Conservation (phyloP, 2,888 invertebrate species). For the Dolomedes plantarius region DNA sequence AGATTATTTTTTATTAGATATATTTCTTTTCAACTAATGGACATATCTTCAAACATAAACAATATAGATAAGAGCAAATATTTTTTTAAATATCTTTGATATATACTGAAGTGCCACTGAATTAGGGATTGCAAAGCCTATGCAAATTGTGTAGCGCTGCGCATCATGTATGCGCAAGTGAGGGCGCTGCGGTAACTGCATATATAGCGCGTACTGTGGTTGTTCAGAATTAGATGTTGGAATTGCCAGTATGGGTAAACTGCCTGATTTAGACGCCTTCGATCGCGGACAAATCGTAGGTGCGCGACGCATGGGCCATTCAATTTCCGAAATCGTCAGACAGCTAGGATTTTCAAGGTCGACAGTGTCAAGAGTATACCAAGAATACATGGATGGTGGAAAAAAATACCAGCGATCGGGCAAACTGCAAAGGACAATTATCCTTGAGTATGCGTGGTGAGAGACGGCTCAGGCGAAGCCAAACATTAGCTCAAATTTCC, state of each 20-base stretch:
- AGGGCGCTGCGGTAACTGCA: not conserved
- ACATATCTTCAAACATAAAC: too few relatives aligned
- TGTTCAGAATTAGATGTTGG: not conserved
- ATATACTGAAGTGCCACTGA: too few relatives aligned
- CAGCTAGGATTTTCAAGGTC: conserved; percentile 1
- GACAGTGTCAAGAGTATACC: conserved; percentile 8
- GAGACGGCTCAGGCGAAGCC: not conserved
- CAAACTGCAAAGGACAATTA: conserved; percentile 23
- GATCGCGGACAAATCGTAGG: not conserved
- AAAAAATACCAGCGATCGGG: not conserved
- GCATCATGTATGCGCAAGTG: not conserved
- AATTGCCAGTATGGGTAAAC: not conserved
- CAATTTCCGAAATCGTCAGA: not conserved
- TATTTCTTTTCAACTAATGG: too few relatives aligned
- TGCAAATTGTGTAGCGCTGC: not conserved
- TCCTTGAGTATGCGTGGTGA: conserved; percentile 3
- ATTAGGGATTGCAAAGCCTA: not conserved
- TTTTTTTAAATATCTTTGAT: too few relatives aligned
- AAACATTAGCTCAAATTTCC: conserved; percentile 22
- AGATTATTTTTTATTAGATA: too few relatives aligned
- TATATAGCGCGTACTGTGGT: not conserved
- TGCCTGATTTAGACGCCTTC: not conserved
- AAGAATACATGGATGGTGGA: not conserved
- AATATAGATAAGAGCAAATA: too few relatives aligned
- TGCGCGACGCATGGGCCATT: too few relatives aligned